Conservation (phyloP, 2,888 invertebrate genomes). For the Pterostichus niger region DNA sequence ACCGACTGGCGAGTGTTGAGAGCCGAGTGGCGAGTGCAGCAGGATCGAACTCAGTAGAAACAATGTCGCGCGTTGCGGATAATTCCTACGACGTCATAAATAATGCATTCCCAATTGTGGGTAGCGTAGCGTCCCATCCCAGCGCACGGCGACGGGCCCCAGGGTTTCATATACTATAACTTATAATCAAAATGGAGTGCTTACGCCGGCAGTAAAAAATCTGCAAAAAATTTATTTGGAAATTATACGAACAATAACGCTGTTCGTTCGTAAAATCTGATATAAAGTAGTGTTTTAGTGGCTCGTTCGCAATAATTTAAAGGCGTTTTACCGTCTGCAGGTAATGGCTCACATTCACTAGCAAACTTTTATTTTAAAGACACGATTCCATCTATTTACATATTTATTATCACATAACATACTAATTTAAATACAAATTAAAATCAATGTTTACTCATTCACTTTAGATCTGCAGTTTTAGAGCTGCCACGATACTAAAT, state of each 20-base stretch:
- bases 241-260: constrained; percentile 62
- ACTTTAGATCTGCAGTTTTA: too few relatives aligned
- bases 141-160: not conserved
- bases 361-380: not conserved
- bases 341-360: constrained; percentile 28
- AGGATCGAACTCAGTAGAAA: not conserved
- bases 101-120: constrained; percentile 55
- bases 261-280: constrained; percentile 50
- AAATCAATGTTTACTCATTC: too few relatives aligned
- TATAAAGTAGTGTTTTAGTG: constrained; percentile 53
- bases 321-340: constrained; percentile 30
- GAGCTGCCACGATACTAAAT: too few relatives aligned
- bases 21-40: not conserved
- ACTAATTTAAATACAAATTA: too few relatives aligned
- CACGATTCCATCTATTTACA: not conserved
- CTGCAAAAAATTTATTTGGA: constrained; percentile 62
- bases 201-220: constrained; percentile 56
- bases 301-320: constrained; percentile 41
- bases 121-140: not conserved
- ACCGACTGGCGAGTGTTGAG: not conserved
- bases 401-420: too few relatives aligned
- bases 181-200: constrained; percentile 63
- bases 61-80: constrained; percentile 38
- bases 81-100: constrained; percentile 54
- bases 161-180: constrained; percentile 53